Evolutionary conservation across 2,113 vertebrate genomes (phyloP).

Genomic region (Brienomyrus longianalis): DNA sequence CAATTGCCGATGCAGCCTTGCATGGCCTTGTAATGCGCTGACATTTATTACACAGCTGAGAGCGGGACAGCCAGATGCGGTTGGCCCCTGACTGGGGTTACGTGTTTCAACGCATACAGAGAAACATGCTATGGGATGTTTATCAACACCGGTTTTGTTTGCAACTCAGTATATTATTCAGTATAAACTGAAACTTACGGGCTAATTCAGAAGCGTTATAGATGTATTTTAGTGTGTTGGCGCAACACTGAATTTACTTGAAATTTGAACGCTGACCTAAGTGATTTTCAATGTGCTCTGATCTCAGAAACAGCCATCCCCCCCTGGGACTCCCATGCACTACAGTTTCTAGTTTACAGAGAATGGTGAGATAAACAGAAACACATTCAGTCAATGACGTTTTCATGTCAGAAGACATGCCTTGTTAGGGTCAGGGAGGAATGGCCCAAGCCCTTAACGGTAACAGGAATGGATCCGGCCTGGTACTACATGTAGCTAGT

Average conservation of each 20-base stretch:
- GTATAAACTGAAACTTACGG: neutral
- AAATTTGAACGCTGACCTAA: neutral
- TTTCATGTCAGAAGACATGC: neutral
- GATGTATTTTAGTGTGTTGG: neutral
- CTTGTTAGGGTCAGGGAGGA: neutral
- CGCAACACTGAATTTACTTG: neutral
- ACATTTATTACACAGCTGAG: slow-evolving; percentile 42
- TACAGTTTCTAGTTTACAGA: neutral
- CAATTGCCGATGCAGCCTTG: slow-evolving; percentile 80
- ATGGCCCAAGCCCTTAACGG: neutral
- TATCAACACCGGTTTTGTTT: neutral
- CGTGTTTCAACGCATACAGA: neutral
- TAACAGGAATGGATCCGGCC: neutral
- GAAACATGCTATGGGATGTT: neutral
- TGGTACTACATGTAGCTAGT: neutral
- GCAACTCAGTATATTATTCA: neutral
- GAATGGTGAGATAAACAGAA: neutral
- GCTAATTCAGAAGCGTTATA: neutral
- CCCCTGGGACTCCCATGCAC: neutral
- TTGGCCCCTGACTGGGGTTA: neutral
- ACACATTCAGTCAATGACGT: neutral
- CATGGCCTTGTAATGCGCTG: slow-evolving; percentile 61
- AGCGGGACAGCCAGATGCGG: neutral
- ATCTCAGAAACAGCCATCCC: neutral
- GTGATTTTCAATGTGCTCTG: neutral